A percentile compares a stretch with the other conserved stretches of the same genome.
Conservation (phyloP, 2,888 invertebrate genomes). For the Drosophila acutilabella region DNA sequence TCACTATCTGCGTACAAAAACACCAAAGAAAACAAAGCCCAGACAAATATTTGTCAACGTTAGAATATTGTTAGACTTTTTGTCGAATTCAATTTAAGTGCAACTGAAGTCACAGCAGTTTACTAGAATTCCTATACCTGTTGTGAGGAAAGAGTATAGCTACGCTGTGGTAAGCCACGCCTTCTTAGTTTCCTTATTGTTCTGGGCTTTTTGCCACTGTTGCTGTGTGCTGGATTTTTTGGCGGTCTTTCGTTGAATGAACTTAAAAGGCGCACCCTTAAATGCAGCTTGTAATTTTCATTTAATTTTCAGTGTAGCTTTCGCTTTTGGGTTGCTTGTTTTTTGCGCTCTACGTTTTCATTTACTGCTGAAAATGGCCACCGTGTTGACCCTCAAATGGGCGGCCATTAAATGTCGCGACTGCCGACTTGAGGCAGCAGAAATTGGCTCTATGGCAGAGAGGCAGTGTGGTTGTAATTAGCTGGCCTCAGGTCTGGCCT, state of each 20-base stretch:
- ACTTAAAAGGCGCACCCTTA: conserved; percentile 52
- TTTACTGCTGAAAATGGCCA: conserved; percentile 51
- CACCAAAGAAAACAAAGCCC: no score
- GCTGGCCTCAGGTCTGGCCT: conserved; percentile 39
- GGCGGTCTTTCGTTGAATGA: conserved; percentile 22
- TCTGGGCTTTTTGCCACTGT: neutral
- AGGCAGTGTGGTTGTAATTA: conserved; percentile 58
- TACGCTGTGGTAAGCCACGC: conserved; percentile 6
- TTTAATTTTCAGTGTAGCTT: conserved; percentile 73
- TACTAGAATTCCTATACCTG: neutral
- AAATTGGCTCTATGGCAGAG: conserved; percentile 45
- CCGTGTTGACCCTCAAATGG: conserved; percentile 70
- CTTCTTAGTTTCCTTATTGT: conserved; percentile 15
- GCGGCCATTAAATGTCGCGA: conserved; percentile 75
- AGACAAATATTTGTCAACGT: neutral
- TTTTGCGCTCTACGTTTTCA: conserved; percentile 7
- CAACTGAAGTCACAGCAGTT: neutral
- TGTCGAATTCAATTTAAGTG: conserved; percentile 6
- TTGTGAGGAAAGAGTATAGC: conserved; percentile 11
- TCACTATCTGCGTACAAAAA: neutral
- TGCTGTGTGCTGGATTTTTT: conserved; percentile 45
- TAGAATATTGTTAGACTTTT: neutral
- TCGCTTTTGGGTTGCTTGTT: conserved; percentile 27
- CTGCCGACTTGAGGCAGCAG: conserved; percentile 46
- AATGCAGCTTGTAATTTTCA: conserved; percentile 73